Conservation (phyloP, 2,113 vertebrate genomes). For the Serilophus lunatus region DNA sequence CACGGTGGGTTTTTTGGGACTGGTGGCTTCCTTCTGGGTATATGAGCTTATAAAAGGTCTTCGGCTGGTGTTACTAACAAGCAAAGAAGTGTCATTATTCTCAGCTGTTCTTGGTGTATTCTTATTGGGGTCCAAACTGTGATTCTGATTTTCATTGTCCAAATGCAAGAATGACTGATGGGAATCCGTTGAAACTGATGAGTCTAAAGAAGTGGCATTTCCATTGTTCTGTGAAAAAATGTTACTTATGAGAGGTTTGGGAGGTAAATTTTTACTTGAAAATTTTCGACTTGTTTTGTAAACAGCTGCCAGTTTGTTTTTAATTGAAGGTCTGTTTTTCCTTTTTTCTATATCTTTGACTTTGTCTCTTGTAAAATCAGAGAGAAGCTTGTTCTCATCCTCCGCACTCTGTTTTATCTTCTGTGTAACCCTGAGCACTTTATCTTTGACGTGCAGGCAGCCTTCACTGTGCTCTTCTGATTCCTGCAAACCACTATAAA, state of each 20-base stretch:
- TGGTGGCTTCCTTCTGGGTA: background rate
- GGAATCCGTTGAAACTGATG: background rate
- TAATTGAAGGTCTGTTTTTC: conserved; percentile 63
- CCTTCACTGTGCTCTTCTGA: background rate
- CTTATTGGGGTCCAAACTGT: background rate
- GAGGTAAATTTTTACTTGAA: conserved; percentile 65
- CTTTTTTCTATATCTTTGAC: conserved; percentile 62
- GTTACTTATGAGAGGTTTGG: conserved; percentile 67
- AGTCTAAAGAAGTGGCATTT: background rate
- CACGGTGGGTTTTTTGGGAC: background rate
- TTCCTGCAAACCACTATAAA: background rate
- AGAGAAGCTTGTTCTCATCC: conserved; percentile 22
- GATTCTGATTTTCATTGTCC: conserved; percentile 25
- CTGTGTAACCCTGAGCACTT: background rate
- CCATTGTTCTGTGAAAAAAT: conserved; percentile 66
- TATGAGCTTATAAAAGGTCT: conserved; percentile 3
- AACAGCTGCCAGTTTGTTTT: conserved; percentile 59
- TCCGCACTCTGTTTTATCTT: background rate
- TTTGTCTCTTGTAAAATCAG: conserved; percentile 36
- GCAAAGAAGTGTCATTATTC: background rate
- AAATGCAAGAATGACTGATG: background rate
- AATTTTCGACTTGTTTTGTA: conserved; percentile 69
- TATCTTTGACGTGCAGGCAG: background rate
- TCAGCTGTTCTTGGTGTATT: background rate
- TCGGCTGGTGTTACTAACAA: background rate